A percentile compares a stretch with the other conserved stretches of the same genome.
Conservation (phyloP, 2,113 vertebrate genomes). For the Alexandromys fortis region DNA sequence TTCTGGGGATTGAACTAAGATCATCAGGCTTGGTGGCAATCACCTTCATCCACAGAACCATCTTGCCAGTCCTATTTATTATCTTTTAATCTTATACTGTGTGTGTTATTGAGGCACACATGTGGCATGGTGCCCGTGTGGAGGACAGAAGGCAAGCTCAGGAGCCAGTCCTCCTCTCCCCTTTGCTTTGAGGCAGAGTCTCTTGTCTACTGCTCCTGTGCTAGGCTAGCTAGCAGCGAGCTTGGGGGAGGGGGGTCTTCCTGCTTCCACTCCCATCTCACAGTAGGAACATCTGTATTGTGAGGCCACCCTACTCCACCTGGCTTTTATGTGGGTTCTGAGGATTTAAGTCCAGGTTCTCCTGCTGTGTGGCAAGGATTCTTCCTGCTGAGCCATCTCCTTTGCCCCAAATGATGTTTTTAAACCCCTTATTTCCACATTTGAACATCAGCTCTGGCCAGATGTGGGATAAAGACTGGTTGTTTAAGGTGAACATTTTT, state of each 20-base stretch:
- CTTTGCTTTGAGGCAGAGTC: not conserved
- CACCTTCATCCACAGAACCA: not conserved
- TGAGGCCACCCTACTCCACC: too few relatives aligned
- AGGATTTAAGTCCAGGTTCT: not conserved
- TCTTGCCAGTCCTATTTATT: not conserved
- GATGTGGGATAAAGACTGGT: not conserved
- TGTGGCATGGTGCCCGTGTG: too few relatives aligned
- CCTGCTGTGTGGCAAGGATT: not conserved
- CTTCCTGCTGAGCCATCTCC: not conserved
- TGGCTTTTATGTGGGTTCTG: not conserved
- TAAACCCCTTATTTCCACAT: slow-evolving; percentile 1
- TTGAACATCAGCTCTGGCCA: not conserved
- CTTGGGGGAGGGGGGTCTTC: not conserved
- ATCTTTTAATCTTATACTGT: not conserved
- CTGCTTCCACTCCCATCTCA: too few relatives aligned
- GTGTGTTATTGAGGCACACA: not conserved
- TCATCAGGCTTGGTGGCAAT: not conserved
- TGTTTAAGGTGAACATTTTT: not conserved
- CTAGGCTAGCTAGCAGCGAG: not conserved
- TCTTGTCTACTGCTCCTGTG: not conserved
- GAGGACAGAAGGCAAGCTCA: not conserved
- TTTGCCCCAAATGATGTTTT: not conserved
- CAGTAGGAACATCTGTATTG: not conserved
- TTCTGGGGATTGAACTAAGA: not conserved
- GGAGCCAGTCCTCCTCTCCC: not conserved